Evolutionary conservation across 2,113 vertebrate species (phyloP).

Genomic region (Protobothrops mucrosquamatus): DNA sequence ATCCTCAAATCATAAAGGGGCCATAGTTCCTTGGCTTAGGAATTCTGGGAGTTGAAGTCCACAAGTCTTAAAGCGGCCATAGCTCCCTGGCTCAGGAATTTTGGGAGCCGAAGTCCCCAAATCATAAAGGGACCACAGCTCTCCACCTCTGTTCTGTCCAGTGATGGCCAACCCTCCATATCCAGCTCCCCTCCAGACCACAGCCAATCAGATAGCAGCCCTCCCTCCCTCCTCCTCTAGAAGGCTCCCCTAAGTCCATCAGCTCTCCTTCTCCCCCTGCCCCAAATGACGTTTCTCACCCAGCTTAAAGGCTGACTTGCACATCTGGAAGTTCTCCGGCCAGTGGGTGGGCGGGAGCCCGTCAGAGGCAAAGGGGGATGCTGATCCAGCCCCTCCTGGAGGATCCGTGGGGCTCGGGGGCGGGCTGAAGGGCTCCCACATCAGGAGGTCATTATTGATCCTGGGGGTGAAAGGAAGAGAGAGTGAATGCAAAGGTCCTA

Average conservation of each 20-base stretch:
- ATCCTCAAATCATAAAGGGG: background rate
- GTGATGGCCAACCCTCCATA: background rate
- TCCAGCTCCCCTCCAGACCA: background rate
- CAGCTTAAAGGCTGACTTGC: slow-evolving; percentile 88
- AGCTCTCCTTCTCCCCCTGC: background rate
- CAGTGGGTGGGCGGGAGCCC: slow-evolving; percentile 50
- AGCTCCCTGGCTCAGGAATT: background rate
- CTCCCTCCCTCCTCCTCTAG: background rate
- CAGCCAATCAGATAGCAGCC: background rate
- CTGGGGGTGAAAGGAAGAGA: slow-evolving; percentile 50
- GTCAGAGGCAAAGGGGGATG: background rate
- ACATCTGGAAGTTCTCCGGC: slow-evolving; percentile 81
- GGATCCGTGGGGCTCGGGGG: slow-evolving; percentile 19
- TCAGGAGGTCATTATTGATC: slow-evolving; percentile 89
- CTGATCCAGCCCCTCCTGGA: background rate
- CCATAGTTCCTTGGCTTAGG: too few species aligned
- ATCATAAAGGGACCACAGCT: background rate
- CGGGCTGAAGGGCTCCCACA: slow-evolving; percentile 77
- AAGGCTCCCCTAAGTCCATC: background rate
- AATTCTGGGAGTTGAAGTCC: background rate
- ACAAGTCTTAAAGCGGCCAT: background rate
- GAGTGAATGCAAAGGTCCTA: rapidly evolving
- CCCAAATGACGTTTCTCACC: slow-evolving; percentile 62
- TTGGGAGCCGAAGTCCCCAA: background rate
- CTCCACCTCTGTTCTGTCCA: background rate